phyloP scores from a whole-genome alignment of 2,888 invertebrate species.

The Oithona nana region DNA sequence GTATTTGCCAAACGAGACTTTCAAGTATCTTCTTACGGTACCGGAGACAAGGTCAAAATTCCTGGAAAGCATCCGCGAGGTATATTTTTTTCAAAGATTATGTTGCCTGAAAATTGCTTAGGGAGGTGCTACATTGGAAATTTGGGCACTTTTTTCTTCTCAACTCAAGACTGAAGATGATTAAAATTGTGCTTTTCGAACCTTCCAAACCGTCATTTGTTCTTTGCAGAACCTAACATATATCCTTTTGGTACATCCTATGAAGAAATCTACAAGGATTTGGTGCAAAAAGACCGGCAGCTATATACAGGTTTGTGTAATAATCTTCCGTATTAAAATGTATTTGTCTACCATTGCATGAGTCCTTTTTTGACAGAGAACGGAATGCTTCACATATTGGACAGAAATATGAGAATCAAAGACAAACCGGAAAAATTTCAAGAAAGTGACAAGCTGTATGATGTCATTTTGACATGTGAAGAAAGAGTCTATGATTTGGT shows the following conservation, averaged over 20 bases:
- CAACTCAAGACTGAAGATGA: too few relatives aligned
- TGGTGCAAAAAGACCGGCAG: conserved; percentile 66
- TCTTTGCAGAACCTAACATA: conserved; percentile 74
- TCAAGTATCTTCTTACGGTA: conserved; percentile 83
- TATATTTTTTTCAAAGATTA: too few relatives aligned
- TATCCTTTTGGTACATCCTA: conserved; percentile 92
- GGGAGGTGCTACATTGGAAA: too few relatives aligned
- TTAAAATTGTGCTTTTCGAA: too few relatives aligned
- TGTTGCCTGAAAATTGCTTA: too few relatives aligned
- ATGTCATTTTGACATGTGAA: conserved; percentile 89
- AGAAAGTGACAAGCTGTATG: conserved; percentile 65
- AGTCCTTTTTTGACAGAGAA: too few relatives aligned
- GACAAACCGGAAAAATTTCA: conserved; percentile 86
- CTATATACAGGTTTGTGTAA: conserved; percentile 42
- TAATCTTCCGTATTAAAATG: conserved; percentile 19
- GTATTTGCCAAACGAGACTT: conserved; percentile 89
- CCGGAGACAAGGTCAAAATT: conserved; percentile 84
- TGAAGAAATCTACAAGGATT: conserved; percentile 85
- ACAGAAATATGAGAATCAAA: conserved; percentile 89
- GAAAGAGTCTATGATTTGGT: conserved; percentile 98
- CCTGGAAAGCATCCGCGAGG: too few relatives aligned
- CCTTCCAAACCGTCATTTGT: too few relatives aligned
- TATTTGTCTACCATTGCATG: background rate
- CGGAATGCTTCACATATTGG: conserved; percentile 91
- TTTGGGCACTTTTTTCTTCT: too few relatives aligned